Evolutionary conservation across 2,888 invertebrate species (phyloP), one percentile per base, ranked within the genome.

Genomic region (Thysanoteuthis rhombus): DNA sequence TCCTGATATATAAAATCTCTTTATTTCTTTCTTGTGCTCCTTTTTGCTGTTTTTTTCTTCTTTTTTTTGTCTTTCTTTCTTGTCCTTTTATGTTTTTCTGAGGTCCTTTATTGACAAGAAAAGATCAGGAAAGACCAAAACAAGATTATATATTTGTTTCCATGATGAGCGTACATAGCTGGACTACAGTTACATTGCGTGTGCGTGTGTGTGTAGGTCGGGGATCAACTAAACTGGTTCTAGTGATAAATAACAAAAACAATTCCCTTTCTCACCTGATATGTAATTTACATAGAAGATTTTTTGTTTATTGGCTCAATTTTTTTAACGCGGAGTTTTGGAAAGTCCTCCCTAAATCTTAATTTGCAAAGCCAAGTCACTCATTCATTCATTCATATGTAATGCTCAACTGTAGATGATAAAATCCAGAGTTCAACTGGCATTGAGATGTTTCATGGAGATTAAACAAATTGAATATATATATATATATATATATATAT

Each of bases 151-250:
- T 75, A 75, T 75, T 75, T 75, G n/a, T 75, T 32, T 75, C n/a
- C 75, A 75, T n/a, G 75, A n/a, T n/a, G 75, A 75, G n/a, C 75
- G n/a, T 75, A 75, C n/a, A 75, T 75, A n/a, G n/a, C 75, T n/a
- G 8, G 75, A 32, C 75, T n/a, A 6, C 1, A 75, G 32, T n/a
- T 75, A 32, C 12, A 75, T 75, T 75, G n/a, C 8, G 10, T 10
- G 3, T 10, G 75, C 12, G 75, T 10, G 10, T 10, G 3, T 10
- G 75, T 12, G 75, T 10, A 8, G 12, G 75, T 4, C 1, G n/a
- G n/a, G n/a, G 75, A 75, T n/a, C n/a, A 75, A 75, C n/a, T n/a
- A 75, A 75, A n/a, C 75, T 19, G 32, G 8, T n/a, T 75, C 32
- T 8, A 75, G n/a, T 75, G n/a, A 75, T 32, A 75, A 75, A 75